A percentile compares a stretch with the other conserved stretches of the same genome.
phyloP scores from a whole-genome alignment of 2,797 vertebrate genomes.

The Helarctos malayanus region DNA sequence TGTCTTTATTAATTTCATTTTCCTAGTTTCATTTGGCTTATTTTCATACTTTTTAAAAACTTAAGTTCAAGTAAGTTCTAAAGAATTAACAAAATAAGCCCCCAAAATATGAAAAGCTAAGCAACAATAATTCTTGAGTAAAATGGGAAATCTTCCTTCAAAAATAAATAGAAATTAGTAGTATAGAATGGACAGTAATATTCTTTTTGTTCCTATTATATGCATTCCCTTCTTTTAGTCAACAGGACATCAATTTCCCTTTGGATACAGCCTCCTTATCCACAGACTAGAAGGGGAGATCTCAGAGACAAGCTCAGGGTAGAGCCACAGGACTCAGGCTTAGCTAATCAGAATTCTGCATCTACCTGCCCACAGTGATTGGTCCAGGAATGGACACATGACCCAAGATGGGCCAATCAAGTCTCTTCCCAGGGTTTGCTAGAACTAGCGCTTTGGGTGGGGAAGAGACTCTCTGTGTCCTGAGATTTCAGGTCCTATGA shows the following conservation, averaged over 20 bases:
- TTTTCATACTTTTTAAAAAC: conserved; percentile 31
- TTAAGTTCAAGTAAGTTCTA: not conserved
- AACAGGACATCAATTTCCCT: not conserved
- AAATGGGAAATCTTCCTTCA: not conserved
- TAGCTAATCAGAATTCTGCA: not conserved
- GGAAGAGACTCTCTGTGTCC: not conserved
- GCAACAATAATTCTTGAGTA: not conserved
- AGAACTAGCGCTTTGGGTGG: not conserved
- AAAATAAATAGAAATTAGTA: not conserved
- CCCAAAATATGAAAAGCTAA: not conserved
- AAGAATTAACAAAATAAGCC: not conserved
- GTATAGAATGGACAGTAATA: not conserved
- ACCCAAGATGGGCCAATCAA: not conserved
- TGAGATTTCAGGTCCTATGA: not conserved
- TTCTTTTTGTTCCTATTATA: not conserved
- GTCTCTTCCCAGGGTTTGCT: not conserved
- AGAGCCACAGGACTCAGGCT: not conserved
- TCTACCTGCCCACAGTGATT: not conserved
- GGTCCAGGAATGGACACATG: not conserved
- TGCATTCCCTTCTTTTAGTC: not conserved
- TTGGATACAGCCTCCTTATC: not conserved
- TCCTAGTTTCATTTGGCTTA: not conserved
- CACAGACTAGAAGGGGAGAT: not conserved
- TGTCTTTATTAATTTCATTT: conserved; percentile 43
- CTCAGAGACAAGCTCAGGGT: not conserved